These are phyloP conservation scores for Drosophila auraria DNA, from an alignment of 1,140 invertebrate genomes.

Conservation along the genomic window DNA sequence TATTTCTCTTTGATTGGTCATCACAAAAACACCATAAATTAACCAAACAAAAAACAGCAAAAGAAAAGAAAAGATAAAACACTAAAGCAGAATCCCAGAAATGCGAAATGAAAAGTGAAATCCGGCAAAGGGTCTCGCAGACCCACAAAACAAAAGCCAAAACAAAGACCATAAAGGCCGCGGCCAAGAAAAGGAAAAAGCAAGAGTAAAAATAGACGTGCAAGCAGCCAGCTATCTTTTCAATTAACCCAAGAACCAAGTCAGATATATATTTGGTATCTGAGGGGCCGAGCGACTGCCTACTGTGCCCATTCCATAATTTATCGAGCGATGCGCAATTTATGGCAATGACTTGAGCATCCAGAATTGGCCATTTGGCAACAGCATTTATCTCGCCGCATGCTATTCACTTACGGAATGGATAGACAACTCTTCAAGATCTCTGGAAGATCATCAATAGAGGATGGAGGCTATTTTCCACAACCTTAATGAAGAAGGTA, in stretches of 20 bases:
- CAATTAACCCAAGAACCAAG: constrained; percentile 44
- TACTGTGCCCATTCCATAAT: constrained; percentile 59
- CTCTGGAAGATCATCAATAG: constrained; percentile 24
- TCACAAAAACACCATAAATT: constrained; percentile 21
- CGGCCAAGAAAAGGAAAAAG: constrained; percentile 26
- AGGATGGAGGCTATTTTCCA: neutral
- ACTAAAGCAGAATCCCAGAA: constrained; percentile 39
- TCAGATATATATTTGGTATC: constrained; percentile 39
- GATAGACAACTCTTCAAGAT: constrained; percentile 14
- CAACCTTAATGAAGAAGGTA: constrained; percentile 11
- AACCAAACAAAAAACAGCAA: neutral
- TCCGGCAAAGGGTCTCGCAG: constrained; percentile 22
- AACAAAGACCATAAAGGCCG: constrained; percentile 36
- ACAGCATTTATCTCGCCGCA: constrained; percentile 55
- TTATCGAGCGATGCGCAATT: constrained; percentile 56
- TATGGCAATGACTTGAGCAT: constrained; percentile 73
- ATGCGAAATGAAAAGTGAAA: constrained; percentile 56
- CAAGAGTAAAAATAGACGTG: constrained; percentile 43
- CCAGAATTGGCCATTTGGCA: constrained; percentile 46
- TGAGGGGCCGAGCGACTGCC: constrained; percentile 33
- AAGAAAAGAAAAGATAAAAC: constrained; percentile 17
- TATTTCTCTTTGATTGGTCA: constrained; percentile 47
- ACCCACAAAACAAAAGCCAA: constrained; percentile 27
- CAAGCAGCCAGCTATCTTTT: constrained; percentile 12
- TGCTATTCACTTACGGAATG: constrained; percentile 36